phyloP scores from a whole-genome alignment of 2,797 vertebrate genomes.

The Dendrocincla tyrannina region DNA sequence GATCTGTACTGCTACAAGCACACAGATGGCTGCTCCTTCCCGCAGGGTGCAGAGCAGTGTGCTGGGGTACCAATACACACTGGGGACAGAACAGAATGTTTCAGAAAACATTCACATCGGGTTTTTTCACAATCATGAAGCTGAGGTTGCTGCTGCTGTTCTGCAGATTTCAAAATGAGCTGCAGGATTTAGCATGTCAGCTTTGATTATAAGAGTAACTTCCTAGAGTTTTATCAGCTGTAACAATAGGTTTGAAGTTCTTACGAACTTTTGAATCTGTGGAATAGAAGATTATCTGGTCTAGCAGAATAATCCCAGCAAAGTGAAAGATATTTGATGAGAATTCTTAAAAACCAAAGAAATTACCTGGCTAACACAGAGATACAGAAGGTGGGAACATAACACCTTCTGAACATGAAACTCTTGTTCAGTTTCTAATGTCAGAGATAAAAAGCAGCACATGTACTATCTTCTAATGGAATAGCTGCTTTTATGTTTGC shows the following conservation, averaged over 20 bases:
- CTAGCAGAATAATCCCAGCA: neutral
- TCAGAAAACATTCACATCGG: neutral
- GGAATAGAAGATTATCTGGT: neutral
- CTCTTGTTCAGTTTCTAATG: neutral
- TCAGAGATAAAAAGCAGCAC: neutral
- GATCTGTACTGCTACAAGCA: neutral
- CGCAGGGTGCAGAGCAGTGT: neutral
- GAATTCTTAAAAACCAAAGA: neutral
- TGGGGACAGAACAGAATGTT: neutral
- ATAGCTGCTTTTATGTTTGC: neutral
- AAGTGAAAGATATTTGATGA: neutral
- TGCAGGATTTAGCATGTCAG: neutral
- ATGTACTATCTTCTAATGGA: neutral
- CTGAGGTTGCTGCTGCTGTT: neutral
- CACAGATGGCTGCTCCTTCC: neutral
- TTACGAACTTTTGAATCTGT: neutral
- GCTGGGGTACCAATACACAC: neutral
- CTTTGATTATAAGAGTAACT: neutral
- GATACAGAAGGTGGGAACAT: neutral
- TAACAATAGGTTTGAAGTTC: neutral
- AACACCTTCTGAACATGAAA: neutral
- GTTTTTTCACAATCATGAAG: neutral
- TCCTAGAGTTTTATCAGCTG: neutral
- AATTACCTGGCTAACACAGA: neutral
- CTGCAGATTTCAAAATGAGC: neutral